Percentiles rank a stretch among this genome's conserved stretches.
These are phyloP conservation scores for Diadegma fenestrale DNA, from an alignment of 2,888 invertebrate species.

Conservation along the genomic window DNA sequence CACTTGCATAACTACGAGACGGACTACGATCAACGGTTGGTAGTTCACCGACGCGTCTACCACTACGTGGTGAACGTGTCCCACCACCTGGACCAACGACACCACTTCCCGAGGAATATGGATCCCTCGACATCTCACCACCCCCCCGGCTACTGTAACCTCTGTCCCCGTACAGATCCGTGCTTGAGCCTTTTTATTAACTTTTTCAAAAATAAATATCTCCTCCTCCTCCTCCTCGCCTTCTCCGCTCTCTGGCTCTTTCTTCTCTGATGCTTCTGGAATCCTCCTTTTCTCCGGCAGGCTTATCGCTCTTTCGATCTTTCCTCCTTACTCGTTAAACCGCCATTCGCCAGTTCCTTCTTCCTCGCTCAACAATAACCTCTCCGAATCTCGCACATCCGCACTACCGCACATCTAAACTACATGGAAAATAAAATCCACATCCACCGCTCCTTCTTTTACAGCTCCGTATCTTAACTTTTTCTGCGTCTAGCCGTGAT, in stretches of 20 bases:
- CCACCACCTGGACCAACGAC: constrained; percentile 89
- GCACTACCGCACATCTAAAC: constrained; percentile 42
- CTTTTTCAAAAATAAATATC: constrained; percentile 25
- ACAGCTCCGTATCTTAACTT: background rate
- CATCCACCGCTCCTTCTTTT: constrained; percentile 28
- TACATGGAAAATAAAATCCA: constrained; percentile 26
- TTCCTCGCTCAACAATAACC: constrained; percentile 21
- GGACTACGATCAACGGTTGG: constrained; percentile 96
- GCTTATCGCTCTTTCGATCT: constrained; percentile 9
- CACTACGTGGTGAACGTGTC: constrained; percentile 86
- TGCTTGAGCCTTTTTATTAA: constrained; percentile 66
- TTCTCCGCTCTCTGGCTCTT: constrained; percentile 25
- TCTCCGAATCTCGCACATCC: constrained; percentile 58
- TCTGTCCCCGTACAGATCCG: constrained; percentile 70
- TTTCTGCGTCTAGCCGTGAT: background rate
- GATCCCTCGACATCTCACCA: constrained; percentile 87
- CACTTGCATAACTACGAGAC: constrained; percentile 91
- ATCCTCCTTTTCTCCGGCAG: constrained; percentile 1
- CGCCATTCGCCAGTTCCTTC: constrained; percentile 36
- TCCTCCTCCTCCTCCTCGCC: constrained; percentile 35
- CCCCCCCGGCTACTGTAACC: constrained; percentile 66
- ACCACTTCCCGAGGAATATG: constrained; percentile 86
- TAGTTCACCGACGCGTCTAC: constrained; percentile 89
- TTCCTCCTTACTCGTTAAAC: constrained; percentile 34
- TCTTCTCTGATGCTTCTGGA: too few species aligned